Conservation (phyloP, 1,140 invertebrate genomes). For the Drosophila truncata region DNA sequence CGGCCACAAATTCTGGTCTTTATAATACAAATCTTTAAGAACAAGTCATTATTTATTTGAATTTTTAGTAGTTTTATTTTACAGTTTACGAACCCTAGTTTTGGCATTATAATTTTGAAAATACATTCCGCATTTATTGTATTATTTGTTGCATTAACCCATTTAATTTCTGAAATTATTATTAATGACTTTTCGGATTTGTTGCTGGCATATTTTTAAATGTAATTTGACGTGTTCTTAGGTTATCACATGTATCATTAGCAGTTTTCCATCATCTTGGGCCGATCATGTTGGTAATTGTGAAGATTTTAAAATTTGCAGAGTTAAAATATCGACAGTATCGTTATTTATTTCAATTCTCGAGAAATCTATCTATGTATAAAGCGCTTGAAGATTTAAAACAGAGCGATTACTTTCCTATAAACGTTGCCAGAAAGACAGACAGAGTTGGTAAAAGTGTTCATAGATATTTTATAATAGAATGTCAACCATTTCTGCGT, state of each 20-base stretch:
- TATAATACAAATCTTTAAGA: not conserved
- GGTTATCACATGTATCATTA: slow-evolving; percentile 5
- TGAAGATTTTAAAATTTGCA: not conserved
- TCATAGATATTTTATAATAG: not conserved
- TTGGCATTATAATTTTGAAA: slow-evolving; percentile 11
- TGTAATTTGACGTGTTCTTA: not conserved
- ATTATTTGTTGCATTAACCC: not conserved
- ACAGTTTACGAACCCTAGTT: not conserved
- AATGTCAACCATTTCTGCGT: not conserved
- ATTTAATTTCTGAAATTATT: not conserved
- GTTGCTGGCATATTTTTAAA: not conserved
- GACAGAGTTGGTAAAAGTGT: not conserved
- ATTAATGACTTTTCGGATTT: not conserved
- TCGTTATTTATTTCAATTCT: too few relatives aligned
- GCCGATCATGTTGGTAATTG: not conserved
- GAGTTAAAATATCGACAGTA: too few relatives aligned
- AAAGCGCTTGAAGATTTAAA: too few relatives aligned
- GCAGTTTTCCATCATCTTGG: not conserved
- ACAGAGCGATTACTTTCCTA: too few relatives aligned
- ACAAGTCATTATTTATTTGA: not conserved
- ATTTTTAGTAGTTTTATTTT: not conserved
- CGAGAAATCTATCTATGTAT: too few relatives aligned
- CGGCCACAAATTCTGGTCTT: not conserved
- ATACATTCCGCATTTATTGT: not conserved
- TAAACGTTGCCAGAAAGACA: not conserved